phyloP scores from a whole-genome alignment of 2,888 invertebrate species.

The Proisotoma minuta region DNA sequence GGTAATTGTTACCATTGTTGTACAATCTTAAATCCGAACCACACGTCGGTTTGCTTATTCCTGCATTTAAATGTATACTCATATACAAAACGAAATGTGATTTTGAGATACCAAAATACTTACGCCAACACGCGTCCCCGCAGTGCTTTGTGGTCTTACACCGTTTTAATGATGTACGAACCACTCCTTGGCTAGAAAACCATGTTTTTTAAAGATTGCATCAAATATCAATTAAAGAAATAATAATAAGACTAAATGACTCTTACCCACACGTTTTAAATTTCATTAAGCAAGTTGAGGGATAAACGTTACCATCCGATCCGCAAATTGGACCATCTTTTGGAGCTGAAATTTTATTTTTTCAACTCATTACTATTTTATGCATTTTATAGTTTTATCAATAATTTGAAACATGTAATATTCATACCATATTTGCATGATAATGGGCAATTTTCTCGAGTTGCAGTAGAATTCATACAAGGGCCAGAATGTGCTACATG shows the following conservation, averaged over 20 bases:
- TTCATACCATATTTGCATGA: conserved; percentile 78
- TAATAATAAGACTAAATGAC: conserved; percentile 50
- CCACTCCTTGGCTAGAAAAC: conserved; percentile 69
- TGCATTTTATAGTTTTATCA: no score
- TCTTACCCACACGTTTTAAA: conserved; percentile 77
- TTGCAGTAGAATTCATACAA: conserved; percentile 69
- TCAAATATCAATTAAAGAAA: not conserved
- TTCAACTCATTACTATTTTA: no score
- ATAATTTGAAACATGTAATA: no score
- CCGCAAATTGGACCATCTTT: conserved; percentile 83
- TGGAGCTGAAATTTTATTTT: no score
- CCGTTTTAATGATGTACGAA: conserved; percentile 80
- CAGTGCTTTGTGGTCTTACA: conserved; percentile 88
- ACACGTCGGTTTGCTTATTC: conserved; percentile 77
- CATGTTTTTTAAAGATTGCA: not conserved
- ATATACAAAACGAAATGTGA: no score
- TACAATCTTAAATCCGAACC: conserved; percentile 85
- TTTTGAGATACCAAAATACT: no score
- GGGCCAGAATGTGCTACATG: conserved; percentile 61
- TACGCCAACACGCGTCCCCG: conserved; percentile 81
- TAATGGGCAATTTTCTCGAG: conserved; percentile 83
- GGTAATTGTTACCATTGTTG: conserved; percentile 61
- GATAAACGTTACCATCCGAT: conserved; percentile 74
- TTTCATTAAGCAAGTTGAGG: conserved; percentile 83
- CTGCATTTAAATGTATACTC: no score